These are phyloP conservation scores for Eledona agricola DNA, from an alignment of 2,888 invertebrate genomes.

Conservation along the genomic window DNA sequence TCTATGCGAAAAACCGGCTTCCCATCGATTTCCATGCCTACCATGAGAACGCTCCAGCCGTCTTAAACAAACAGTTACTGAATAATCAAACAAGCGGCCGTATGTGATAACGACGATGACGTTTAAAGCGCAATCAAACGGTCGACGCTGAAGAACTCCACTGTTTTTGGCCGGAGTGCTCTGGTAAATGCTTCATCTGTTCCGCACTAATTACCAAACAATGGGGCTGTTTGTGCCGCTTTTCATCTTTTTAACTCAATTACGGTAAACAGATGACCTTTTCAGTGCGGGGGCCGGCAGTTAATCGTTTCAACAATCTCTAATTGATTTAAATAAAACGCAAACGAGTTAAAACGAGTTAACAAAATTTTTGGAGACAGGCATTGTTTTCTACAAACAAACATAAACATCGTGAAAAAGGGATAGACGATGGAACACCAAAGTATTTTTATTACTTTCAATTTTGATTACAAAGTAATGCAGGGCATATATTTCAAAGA, in stretches of 20 bases:
- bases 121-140: constrained; percentile 1
- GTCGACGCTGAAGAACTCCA: constrained; percentile 12
- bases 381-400: too few species aligned
- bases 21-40: constrained; percentile 14
- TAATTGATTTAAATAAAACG: too few species aligned
- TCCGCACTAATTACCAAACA: constrained; percentile 20
- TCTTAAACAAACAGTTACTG: constrained; percentile 17
- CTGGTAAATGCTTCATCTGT: constrained; percentile 11
- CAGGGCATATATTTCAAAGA: too few species aligned
- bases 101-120: constrained; percentile 16
- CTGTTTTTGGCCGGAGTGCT: constrained; percentile 13
- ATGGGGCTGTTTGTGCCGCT: constrained; percentile 23
- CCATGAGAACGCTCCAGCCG: constrained; percentile 16
- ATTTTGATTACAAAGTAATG: too few species aligned
- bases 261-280: constrained; percentile 16
- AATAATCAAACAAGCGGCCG: constrained; percentile 16
- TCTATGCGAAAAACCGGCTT: constrained; percentile 20
- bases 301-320: too few species aligned
- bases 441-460: too few species aligned
- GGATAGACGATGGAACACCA: too few species aligned
- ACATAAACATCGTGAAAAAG: too few species aligned
- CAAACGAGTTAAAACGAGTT: too few species aligned
- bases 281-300: constrained; percentile 1
- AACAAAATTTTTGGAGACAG: too few species aligned
- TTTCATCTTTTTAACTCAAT: constrained; percentile 32